Evolutionary conservation across 2,113 vertebrate species (phyloP).

Genomic region (Mus spicilegus): DNA sequence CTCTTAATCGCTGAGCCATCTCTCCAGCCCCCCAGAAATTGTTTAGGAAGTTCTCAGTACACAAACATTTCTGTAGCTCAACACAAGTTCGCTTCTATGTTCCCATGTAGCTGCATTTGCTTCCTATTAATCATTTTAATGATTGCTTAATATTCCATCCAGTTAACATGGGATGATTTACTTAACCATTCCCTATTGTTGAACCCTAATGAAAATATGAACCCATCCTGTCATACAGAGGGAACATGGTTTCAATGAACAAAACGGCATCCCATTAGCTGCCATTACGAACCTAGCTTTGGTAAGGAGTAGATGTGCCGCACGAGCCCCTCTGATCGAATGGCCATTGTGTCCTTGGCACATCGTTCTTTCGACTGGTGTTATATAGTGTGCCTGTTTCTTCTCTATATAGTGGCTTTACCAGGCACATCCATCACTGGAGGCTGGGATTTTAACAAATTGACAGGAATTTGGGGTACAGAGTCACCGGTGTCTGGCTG

Average conservation of each 20-base stretch:
- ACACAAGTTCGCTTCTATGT: constrained; percentile 63
- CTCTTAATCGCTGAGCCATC: too few species aligned
- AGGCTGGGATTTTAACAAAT: constrained; percentile 10
- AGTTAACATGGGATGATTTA: constrained; percentile 75
- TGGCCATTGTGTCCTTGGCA: constrained; percentile 50
- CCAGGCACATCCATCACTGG: constrained; percentile 2
- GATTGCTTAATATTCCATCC: constrained; percentile 79
- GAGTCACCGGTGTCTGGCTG: constrained; percentile 14
- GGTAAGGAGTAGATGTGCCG: neutral
- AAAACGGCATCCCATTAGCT: neutral
- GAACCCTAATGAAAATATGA: constrained; percentile 73
- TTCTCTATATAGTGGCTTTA: constrained; percentile 21
- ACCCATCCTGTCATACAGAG: constrained; percentile 55
- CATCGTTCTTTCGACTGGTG: constrained; percentile 42
- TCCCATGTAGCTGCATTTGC: constrained; percentile 67
- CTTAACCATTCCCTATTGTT: constrained; percentile 76
- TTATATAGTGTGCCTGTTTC: constrained; percentile 10
- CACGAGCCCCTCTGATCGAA: constrained; percentile 50
- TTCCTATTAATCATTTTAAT: constrained; percentile 77
- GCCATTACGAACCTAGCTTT: constrained; percentile 47
- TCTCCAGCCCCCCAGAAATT: neutral
- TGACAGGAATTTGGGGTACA: neutral
- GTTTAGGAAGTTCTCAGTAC: constrained; percentile 54
- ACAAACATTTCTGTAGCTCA: constrained; percentile 52
- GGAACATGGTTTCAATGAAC: constrained; percentile 62